Evolutionary conservation across 2,888 invertebrate genomes (phyloP).

Genomic region (Mycogona germanica): DNA sequence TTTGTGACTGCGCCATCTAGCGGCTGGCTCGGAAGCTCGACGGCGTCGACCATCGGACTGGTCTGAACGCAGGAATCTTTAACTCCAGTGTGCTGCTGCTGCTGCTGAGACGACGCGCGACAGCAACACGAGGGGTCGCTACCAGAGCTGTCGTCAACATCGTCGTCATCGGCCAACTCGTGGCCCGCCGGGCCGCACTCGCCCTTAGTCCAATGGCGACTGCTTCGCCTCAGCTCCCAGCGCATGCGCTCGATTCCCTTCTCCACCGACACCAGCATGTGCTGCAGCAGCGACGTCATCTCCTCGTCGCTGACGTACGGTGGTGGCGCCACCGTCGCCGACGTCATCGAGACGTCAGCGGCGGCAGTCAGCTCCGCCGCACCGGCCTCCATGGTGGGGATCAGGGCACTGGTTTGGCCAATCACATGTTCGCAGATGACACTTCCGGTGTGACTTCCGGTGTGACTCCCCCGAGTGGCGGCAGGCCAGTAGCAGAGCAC

Average conservation of each 20-base stretch:
- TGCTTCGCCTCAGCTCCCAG: conserved; percentile 36
- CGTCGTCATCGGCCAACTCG: not conserved
- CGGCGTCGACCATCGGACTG: conserved; percentile 20
- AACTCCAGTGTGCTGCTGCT: too few species aligned
- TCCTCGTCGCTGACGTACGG: conserved; percentile 35
- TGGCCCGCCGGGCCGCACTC: not conserved
- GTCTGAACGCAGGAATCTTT: conserved; percentile 24
- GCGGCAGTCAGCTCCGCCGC: conserved; percentile 21
- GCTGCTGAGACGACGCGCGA: conserved; percentile 10
- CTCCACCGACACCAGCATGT: conserved; percentile 52
- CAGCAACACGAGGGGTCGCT: not conserved
- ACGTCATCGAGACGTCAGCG: not conserved
- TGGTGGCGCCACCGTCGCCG: not conserved
- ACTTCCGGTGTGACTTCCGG: too few species aligned
- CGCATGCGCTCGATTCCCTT: conserved; percentile 53
- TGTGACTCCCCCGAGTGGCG: not conserved
- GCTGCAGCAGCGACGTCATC: conserved; percentile 49
- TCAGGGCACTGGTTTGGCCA: not conserved
- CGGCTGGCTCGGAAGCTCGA: not conserved
- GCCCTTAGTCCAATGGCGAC: conserved; percentile 6
- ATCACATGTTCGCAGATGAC: conserved; percentile 20
- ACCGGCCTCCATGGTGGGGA: conserved; percentile 19
- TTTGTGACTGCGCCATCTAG: too few species aligned
- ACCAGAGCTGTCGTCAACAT: not conserved
- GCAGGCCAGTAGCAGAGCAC: conserved; percentile 13